Evolutionary conservation across 2,797 vertebrate species (phyloP), one percentile per base, ranked within the genome.

Genomic region (Rhynchonycteris naso): DNA sequence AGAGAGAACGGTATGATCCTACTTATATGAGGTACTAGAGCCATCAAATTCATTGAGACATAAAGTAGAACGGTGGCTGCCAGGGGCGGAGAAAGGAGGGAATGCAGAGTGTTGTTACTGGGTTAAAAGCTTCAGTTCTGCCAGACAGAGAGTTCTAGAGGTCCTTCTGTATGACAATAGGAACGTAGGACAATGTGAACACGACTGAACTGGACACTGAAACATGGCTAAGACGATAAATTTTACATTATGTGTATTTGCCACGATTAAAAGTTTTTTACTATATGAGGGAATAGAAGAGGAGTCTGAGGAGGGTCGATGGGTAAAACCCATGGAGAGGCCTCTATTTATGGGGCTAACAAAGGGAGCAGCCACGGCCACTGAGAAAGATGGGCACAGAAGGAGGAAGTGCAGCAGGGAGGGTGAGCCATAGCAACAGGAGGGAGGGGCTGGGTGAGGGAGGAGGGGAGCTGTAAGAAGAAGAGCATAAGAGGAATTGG

Each of bases 361-460:
- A 24, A 59, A 58, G 43, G 63, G 68, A 33, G 63, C 19, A 18
- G 47, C 30, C 47, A 71, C 74, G 26, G 61, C n/a, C 21, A 68
- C 30, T 24, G 24, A 6, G 30, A 84, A 72, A 95, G 33, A 56
- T 1, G 2, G n/a, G 38, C 78, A 50, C 7, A 50, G 85, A 59
- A 80, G 61, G 47, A 81, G 56, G 59, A 56, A 81, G 47, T 2
- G 22, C 50, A n/a, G 35, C 65, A 22, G 22, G 24, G 24, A 52
- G n/a, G 21, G 65, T 5, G 47, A 85, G 79, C 43, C n/a, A 35
- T 0, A 56, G 54, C 58, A 13, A 3, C 56, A 33, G 14, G 54
- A 14, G 0, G 13, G 21, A 21, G 26, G 1, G 28, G 33, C 3
- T 1, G 19, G 50, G 5, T 22, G 50, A 21, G 26, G 6, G 47